phyloP scores from a whole-genome alignment of 2,797 vertebrate species.

The Anas capensis region DNA sequence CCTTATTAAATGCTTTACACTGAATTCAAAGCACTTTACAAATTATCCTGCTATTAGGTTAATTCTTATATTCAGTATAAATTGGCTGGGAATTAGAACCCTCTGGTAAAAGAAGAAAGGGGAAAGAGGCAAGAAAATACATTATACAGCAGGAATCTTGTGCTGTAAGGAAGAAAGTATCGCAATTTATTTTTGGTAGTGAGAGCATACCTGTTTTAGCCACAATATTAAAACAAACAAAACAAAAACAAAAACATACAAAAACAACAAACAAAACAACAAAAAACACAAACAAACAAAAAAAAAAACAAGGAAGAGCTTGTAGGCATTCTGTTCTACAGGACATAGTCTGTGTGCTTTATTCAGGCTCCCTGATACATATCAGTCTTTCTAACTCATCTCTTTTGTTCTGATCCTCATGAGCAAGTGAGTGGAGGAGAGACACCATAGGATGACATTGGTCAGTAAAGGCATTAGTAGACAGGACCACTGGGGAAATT shows the following conservation, averaged over 20 bases:
- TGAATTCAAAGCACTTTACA: constrained; percentile 29
- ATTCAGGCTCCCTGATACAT: background rate
- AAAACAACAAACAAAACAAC: background rate
- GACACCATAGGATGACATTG: background rate
- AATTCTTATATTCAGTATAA: constrained; percentile 40
- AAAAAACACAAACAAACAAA: no score
- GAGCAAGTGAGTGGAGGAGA: background rate
- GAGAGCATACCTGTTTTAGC: background rate
- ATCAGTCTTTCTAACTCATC: background rate
- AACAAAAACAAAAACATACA: no score
- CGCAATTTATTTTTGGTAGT: background rate
- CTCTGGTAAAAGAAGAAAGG: background rate
- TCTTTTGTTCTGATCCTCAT: background rate
- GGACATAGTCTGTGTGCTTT: background rate
- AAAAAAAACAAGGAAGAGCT: background rate
- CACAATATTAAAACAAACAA: background rate
- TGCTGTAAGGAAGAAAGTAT: background rate
- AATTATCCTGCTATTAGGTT: background rate
- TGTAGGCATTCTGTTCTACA: background rate
- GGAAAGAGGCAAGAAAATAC: background rate
- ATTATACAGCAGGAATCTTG: background rate
- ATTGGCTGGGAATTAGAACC: background rate
- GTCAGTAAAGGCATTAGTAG: background rate
- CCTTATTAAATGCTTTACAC: background rate
- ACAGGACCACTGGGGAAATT: fast-evolving